A percentile compares a stretch with the other conserved stretches of the same genome.
These are phyloP conservation scores for Macrosteles quadrilineatus DNA, from an alignment of 1,140 invertebrate genomes.

Conservation along the genomic window DNA sequence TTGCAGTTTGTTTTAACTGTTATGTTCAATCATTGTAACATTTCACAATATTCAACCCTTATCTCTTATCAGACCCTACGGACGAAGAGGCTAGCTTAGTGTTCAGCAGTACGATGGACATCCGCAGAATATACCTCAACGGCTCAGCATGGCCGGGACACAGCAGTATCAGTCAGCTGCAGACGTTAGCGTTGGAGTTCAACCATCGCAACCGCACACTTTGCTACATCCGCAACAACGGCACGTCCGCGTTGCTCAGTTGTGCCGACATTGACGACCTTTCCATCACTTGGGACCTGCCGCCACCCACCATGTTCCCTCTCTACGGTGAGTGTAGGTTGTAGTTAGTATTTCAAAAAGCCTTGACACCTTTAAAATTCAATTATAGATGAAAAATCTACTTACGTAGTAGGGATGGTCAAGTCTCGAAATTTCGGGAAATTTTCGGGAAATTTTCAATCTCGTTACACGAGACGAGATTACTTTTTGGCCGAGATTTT, in stretches of 20 bases:
- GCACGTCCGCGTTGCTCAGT: constrained; percentile 53
- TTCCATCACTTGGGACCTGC: constrained; percentile 57
- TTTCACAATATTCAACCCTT: too few relatives aligned
- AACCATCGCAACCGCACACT: constrained; percentile 61
- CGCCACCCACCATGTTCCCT: constrained; percentile 57
- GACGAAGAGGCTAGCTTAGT: constrained; percentile 55
- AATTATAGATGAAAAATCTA: too few relatives aligned
- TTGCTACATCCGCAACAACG: constrained; percentile 46
- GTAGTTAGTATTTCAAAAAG: too few relatives aligned
- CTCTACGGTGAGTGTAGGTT: constrained; percentile 44
- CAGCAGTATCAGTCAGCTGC: constrained; percentile 48
- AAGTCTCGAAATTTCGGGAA: too few relatives aligned
- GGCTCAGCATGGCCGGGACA: constrained; percentile 53
- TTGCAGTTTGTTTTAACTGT: too few relatives aligned
- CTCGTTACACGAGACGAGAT: too few relatives aligned
- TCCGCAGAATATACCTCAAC: constrained; percentile 56
- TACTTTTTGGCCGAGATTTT: too few relatives aligned
- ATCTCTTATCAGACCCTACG: constrained; percentile 59
- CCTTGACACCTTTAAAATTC: too few relatives aligned
- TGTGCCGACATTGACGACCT: constrained; percentile 65
- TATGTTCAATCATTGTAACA: too few relatives aligned
- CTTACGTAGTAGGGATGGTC: too few relatives aligned
- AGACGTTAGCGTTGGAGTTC: constrained; percentile 56
- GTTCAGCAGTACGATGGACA: constrained; percentile 56
- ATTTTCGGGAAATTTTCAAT: too few relatives aligned